Evolutionary conservation across 2,113 vertebrate species (phyloP).

Genomic region (Stictonetta naevosa): DNA sequence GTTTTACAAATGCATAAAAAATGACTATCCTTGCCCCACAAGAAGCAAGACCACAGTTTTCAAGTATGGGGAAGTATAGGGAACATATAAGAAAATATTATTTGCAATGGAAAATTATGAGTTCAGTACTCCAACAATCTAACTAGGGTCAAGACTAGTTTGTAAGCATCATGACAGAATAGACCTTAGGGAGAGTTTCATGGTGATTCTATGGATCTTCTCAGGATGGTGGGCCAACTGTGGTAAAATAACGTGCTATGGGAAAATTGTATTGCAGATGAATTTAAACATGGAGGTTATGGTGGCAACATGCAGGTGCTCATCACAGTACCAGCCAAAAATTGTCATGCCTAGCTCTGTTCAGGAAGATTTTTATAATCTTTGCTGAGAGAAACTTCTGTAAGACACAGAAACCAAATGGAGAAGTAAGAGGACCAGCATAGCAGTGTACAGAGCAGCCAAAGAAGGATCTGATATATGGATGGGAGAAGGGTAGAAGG

Average conservation of each 20-base stretch:
- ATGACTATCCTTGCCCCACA: not conserved
- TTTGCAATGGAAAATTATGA: not conserved
- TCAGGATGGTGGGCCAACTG: not conserved
- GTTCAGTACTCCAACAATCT: not conserved
- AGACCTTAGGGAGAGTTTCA: not conserved
- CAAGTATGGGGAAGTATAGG: not conserved
- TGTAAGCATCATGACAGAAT: not conserved
- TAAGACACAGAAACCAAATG: not conserved
- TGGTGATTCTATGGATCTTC: not conserved
- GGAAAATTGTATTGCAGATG: not conserved
- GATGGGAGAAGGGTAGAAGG: not conserved
- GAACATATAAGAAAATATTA: not conserved
- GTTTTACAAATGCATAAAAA: not conserved
- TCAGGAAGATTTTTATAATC: not conserved
- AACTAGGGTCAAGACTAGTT: not conserved
- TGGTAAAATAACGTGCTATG: not conserved
- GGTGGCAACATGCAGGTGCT: not conserved
- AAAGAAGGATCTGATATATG: not conserved
- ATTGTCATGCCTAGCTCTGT: fast-evolving
- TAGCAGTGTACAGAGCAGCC: not conserved
- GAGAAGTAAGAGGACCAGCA: not conserved
- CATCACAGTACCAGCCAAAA: not conserved
- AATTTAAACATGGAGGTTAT: not conserved
- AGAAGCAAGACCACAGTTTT: not conserved
- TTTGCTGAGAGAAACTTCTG: not conserved